Evolutionary conservation across 1,140 invertebrate species (phyloP), one percentile per base, ranked within the genome.

Genomic region (Philotrypesis tridentata): DNA sequence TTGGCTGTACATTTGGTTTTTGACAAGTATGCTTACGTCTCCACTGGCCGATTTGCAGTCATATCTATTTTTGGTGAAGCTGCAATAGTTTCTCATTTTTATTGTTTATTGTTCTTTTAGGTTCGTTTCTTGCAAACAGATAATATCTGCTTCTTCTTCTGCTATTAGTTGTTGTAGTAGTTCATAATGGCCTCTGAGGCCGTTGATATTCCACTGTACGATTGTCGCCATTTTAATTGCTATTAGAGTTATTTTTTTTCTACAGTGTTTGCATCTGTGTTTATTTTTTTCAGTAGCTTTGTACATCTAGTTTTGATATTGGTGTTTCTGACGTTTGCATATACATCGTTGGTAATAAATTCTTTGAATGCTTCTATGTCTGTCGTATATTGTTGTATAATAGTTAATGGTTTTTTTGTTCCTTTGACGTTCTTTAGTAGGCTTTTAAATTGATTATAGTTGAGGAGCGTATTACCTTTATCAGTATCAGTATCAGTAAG

Each of bases 11-110:
- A 83, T 80, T 31, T 83, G 40, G 65, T 84, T 61, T 79, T 85
- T 87, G 21, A 86, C 82, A 71, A 79, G 85, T 11, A 84, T 87
- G n/a, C 79, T 77, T 73, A 86, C 85, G 65, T 85, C 87, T 55
- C 86, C 85, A 79, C 87, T 88, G 25, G 84, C 85, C 17, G 63
- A 1, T 1, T 43, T 5, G 11, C 29, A 83, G 67, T 72, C 84
- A 40, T 79, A 80, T 83, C n/a, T n/a, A n/a, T n/a, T n/a, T n/a
- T n/a, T n/a, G n/a, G n/a, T n/a, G n/a, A n/a, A n/a, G n/a, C n/a
- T n/a, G n/a, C n/a, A n/a, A n/a, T n/a, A n/a, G n/a, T n/a, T n/a
- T n/a, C n/a, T n/a, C n/a, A 73, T 5, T 73, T 73, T 55, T 21
- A 27, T 55, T 2, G 37, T 17, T 12, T 73, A 6, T 2, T 27